Base-by-base conservation (phyloP, 2,888 invertebrate species). In the Oeneis ivallda region DNA sequence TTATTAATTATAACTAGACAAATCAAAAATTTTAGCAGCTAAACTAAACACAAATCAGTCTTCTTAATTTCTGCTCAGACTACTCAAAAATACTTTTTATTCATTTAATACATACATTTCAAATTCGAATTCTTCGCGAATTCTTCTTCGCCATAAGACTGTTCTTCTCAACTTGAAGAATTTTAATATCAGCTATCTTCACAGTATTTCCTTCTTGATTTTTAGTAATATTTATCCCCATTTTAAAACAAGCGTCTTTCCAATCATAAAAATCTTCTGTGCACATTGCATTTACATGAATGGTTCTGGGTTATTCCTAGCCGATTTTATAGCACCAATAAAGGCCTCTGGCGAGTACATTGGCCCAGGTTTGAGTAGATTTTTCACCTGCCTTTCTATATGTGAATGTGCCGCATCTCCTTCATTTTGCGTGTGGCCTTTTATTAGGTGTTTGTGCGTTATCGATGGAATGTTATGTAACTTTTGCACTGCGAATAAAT, bases 381-480 rank as follows among this genome's bases (percentile, higher is more conserved):
- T 62, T 68, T 69, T 70, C 8, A 69, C 58, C 52, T 72, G 50
- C 49, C 65, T 66, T 65, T 72, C 68, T 41, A 72, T 71, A 39
- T 58, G 61, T 9, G 69, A 71, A 50, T 69, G 66, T 19, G 57
- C 74, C 13, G 72, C 57, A 64, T 74, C 76, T 3, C 73, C 74
- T 26, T 73, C 71, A 41, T 75, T 75, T 45, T 75, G 73, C 0
- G 72, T 73, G 54, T 75, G 72, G 7, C 74, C 72, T 61, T 69
- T 73, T n/a, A 75, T 68, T 0, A 75, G 64, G 54, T 58, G 74
- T 69, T 75, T 76, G 41, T 74, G 72, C 34, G 72, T 75, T 26
- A 73, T 69, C 6, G 71, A 62, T 34, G 62, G 61, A 1, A 74
- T 8, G 37, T 74, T 74, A 53, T 65, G 60, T 1, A 69, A 45